A percentile compares a stretch with the other conserved stretches of the same genome.
These are phyloP conservation scores for Erpetoichthys calabaricus DNA, from an alignment of 2,797 vertebrate genomes.

Conservation along the genomic window DNA sequence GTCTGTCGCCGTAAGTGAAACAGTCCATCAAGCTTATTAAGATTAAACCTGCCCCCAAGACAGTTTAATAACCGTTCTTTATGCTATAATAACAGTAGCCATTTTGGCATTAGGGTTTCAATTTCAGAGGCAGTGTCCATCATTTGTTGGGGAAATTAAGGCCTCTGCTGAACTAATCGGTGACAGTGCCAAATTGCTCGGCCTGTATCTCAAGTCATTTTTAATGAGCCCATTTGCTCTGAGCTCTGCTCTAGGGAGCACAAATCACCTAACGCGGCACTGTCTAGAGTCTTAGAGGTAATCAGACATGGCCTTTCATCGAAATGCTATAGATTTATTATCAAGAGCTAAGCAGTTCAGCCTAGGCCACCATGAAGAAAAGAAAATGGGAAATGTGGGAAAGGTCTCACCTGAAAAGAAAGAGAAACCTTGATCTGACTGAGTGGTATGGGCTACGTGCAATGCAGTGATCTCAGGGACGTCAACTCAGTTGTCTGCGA, in stretches of 20 bases:
- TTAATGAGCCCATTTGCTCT: constrained; percentile 59
- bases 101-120: constrained; percentile 53
- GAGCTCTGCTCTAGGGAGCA: constrained; percentile 41
- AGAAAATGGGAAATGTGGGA: too few relatives aligned
- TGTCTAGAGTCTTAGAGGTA: constrained; percentile 29
- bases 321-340: too few relatives aligned
- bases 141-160: constrained; percentile 49
- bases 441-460: too few relatives aligned
- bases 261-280: constrained; percentile 44
- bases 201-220: constrained; percentile 41
- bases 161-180: constrained; percentile 47
- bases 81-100: constrained; percentile 56
- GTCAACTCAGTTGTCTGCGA: too few relatives aligned
- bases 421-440: too few relatives aligned
- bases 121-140: constrained; percentile 48
- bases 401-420: too few relatives aligned
- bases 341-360: too few relatives aligned
- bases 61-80: constrained; percentile 66
- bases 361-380: too few relatives aligned
- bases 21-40: constrained; percentile 53
- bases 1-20: constrained; percentile 32
- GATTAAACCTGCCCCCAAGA: constrained; percentile 56
- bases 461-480: too few relatives aligned
- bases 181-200: constrained; percentile 48
- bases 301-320: constrained; percentile 15